Conservation (phyloP, 2,888 invertebrate genomes). For the Andrena dorsata region DNA sequence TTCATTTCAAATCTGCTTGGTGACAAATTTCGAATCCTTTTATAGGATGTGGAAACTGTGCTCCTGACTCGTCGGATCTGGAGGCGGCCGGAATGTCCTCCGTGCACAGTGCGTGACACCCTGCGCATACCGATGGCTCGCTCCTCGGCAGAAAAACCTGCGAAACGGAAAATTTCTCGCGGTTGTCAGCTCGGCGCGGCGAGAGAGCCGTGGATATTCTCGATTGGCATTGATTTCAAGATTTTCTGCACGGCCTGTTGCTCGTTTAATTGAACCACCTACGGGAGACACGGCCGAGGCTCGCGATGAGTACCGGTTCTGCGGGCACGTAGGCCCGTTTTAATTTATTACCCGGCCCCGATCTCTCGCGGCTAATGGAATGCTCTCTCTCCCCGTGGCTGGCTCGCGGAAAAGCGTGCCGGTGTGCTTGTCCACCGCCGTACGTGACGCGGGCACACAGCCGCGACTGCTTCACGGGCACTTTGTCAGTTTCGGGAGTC, state of each 20-base stretch:
- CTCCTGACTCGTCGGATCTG: no score
- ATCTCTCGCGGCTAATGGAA: conserved; percentile 69
- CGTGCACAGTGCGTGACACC: no score
- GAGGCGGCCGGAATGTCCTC: no score
- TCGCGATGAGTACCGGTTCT: conserved; percentile 69
- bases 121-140: no score
- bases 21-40: not conserved
- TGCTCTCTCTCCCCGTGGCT: conserved; percentile 33
- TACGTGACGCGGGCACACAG: conserved; percentile 14
- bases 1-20: not conserved
- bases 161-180: conserved; percentile 24
- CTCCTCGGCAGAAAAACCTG: not conserved
- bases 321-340: conserved; percentile 55
- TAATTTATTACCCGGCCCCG: conserved; percentile 69
- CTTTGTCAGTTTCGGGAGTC: not conserved
- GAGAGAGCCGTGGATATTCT: not conserved
- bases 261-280: conserved; percentile 69
- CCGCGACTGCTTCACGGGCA: conserved; percentile 35
- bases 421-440: conserved; percentile 54
- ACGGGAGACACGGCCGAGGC: conserved; percentile 41
- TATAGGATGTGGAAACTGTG: no score
- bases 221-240: conserved; percentile 56
- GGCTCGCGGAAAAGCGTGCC: conserved; percentile 63
- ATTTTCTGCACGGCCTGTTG: conserved; percentile 51
- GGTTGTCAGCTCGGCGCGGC: conserved; percentile 6